Conservation (phyloP, 2,797 vertebrate genomes). For the Remorina albescens region DNA sequence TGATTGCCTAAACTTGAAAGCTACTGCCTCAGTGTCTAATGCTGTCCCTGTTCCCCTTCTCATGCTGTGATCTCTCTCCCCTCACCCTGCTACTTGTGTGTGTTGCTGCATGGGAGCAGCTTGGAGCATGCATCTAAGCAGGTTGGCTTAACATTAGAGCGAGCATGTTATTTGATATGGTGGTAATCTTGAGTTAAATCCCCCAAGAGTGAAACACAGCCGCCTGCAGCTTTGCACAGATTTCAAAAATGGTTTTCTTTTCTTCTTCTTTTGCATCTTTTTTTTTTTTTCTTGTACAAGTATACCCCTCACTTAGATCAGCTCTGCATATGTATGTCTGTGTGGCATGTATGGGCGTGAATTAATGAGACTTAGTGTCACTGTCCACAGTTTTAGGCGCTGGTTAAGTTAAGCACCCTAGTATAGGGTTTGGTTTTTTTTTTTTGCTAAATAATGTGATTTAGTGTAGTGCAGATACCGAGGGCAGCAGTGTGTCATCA, state of each 20-base stretch:
- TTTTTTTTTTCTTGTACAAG: conserved; percentile 33
- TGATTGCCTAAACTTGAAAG: conserved; percentile 61
- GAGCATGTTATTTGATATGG: conserved; percentile 72
- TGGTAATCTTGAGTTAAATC: conserved; percentile 79
- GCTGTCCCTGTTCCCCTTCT: conserved; percentile 45
- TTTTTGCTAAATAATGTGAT: conserved; percentile 64
- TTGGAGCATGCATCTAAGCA: conserved; percentile 64
- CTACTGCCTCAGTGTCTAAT: conserved; percentile 48
- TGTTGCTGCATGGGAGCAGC: conserved; percentile 48
- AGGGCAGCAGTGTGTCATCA: conserved; percentile 50
- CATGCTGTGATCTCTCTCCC: conserved; percentile 36
- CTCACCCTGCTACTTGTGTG: conserved; percentile 31
- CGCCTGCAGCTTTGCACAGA: conserved; percentile 65
- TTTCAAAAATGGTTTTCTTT: conserved; percentile 55
- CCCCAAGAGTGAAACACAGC: conserved; percentile 68
- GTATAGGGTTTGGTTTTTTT: conserved; percentile 49
- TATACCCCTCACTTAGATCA: conserved; percentile 49
- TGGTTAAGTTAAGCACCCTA: conserved; percentile 54
- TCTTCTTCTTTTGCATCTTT: conserved; percentile 15
- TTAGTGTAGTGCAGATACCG: conserved; percentile 40
- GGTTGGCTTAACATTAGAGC: conserved; percentile 74
- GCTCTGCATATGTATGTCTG: conserved; percentile 30
- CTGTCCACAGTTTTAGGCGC: conserved; percentile 57
- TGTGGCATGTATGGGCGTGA: conserved; percentile 55
- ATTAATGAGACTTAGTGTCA: conserved; percentile 75